Evolutionary conservation across 1,140 invertebrate genomes (phyloP), one percentile per base, ranked within the genome.

Genomic region (Bombus breviceps): DNA sequence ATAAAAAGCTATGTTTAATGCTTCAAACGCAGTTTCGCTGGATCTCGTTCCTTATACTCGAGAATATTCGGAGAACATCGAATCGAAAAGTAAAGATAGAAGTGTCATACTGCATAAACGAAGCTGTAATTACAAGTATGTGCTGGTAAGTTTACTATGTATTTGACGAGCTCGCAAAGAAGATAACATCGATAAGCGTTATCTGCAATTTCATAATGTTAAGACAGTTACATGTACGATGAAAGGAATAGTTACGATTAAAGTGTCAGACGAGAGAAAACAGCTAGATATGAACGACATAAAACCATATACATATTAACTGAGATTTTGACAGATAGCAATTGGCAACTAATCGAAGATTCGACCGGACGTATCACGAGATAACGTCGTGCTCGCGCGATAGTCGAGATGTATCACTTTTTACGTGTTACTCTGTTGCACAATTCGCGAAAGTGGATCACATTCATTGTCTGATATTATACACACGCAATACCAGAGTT

Each of bases 141-240:
- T 12, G 3, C 1, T 1, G 1, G 47, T 32, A 41, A 47, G 37
- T 22, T 8, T 15, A 13, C 41, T 62, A n/a, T 28, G n/a, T 78
- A 47, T 43, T 66, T 43, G 15, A 25, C 22, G 1, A 32, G 18
- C 43, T 34, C 10, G n/a, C 8, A 22, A 62, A 12, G n/a, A 22
- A 43, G 43, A 39, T 47, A n/a, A 80, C 8, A 39, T 22, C 13
- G 64, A 73, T 62, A 64, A 81, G n/a, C 13, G 37, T 81, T 81
- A 81, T 81, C 80, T 34, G 10, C 4, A 12, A 81, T 73, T 39
- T 59, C 34, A 57, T 71, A 81, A 71, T 37, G 34, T 47, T 71
- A 4, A 43, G 37, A 66, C 39, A 78, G 53, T 59, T 72, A 81
- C 68, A 59, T 59, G 32, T 25, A 47, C 9, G n/a, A 68, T 47